Evolutionary conservation across 2,888 invertebrate species (phyloP).

Genomic region (Hypolimnas misippus): DNA sequence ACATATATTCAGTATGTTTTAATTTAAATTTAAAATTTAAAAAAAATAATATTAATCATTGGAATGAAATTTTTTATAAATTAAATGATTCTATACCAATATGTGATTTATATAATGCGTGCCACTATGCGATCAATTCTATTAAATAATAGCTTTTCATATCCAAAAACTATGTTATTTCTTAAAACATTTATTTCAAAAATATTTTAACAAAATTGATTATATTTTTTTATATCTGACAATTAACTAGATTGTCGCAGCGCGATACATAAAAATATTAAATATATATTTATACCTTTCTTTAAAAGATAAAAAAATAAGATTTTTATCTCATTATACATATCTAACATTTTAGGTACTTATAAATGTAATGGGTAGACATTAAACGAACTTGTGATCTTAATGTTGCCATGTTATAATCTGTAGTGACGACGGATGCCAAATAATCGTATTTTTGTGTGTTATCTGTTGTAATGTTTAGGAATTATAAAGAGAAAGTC

Average conservation of each 20-base stretch:
- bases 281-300: conserved; percentile 3
- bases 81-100: no score
- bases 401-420: conserved; percentile 63
- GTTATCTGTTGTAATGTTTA: conserved; percentile 58
- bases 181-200: no score
- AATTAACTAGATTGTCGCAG: background rate
- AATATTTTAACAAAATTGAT: background rate
- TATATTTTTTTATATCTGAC: background rate
- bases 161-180: no score
- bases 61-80: no score
- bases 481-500: conserved; percentile 5
- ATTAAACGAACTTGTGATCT: conserved; percentile 50
- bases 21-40: no score
- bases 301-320: background rate
- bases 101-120: no score
- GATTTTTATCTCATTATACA: conserved; percentile 13
- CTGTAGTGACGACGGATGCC: conserved; percentile 65
- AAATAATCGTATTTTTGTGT: conserved; percentile 63
- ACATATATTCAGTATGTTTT: no score
- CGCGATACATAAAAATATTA: background rate
- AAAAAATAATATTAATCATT: no score
- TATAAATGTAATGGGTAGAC: conserved; percentile 17
- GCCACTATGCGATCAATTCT: no score
- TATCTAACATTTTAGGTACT: conserved; percentile 24
- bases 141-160: no score